phyloP scores from a whole-genome alignment of 2,113 vertebrate genomes.

The Ageneiosus marmoratus region DNA sequence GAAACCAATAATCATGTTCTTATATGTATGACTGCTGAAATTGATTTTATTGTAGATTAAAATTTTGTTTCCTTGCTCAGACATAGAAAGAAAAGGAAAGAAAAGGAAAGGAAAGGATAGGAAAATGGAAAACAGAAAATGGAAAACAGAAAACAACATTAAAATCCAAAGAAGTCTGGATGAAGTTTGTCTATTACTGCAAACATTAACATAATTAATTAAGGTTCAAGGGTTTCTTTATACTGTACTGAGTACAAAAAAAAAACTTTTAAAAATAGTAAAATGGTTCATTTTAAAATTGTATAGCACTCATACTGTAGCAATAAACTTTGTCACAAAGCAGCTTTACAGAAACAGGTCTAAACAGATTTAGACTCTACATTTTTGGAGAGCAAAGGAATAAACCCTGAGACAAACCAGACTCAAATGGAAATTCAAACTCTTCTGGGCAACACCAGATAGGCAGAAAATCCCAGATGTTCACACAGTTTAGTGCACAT shows the following conservation, averaged over 20 bases:
- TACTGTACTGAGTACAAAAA: not conserved
- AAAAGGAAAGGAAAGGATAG: no score
- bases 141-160: not conserved
- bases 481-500: conserved; percentile 10
- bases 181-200: not conserved
- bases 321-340: not conserved
- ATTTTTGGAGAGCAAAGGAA: not conserved
- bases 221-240: not conserved
- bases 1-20: conserved; percentile 9
- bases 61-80: not conserved
- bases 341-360: not conserved
- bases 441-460: not conserved
- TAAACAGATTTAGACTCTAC: not conserved
- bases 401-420: not conserved
- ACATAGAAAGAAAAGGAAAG: not conserved
- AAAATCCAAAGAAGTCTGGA: not conserved
- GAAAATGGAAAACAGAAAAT: not conserved
- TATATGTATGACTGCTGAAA: not conserved
- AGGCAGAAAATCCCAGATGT: not conserved
- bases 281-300: not conserved
- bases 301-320: not conserved
- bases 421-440: not conserved
- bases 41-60: not conserved
- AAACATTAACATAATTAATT: not conserved
- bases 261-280: not conserved